Base-by-base conservation (phyloP, 2,888 invertebrate genomes). In the Dexiosoma caninum region DNA sequence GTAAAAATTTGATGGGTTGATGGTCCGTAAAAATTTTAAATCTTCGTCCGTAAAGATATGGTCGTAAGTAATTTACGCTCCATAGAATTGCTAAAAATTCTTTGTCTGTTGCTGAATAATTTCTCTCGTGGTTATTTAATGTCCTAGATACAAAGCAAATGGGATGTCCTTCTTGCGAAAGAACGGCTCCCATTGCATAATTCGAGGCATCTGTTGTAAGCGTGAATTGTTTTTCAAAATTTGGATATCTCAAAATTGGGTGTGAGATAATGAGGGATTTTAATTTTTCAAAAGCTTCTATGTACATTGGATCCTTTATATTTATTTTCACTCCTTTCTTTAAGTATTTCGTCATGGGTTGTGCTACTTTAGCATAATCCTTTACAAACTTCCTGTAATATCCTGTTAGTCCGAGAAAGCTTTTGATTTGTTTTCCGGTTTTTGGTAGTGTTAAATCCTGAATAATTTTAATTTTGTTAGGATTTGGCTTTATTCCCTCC, bases 141-240 rank as follows among this genome's bases (percentile, higher is more conserved):
- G 57, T 57, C 12, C 37, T 57, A 0, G 55, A 55, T 16, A 35
- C 55, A 35, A 55, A 30, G n/a, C 53, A 53, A 2, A 55, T 30
- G 32, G 55, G 55, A 16, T 46, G 46, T 19, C 46, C 46, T n/a
- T 51, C 51, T 51, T 51, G 51, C n/a, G 51, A 51, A 27, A 51
- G n/a, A 14, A 57, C 53, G 4, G 69, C 42, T 1, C 55, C 55
- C 8, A 69, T 10, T 21, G 70, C 70, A n/a, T 55, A 69, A 6
- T 69, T 66, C 3, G 51, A 51, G n/a, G 55, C 69, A n/a, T n/a
- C n/a, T n/a, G n/a, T 57, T 12, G 44, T 69, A 37, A 70, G 9
- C 7, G 55, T 69, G 32, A 69, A 69, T 44, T 35, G 37, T 23
- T 69, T 69, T 21, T 57, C 35, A 37, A 69, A 69, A 42, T 69